phyloP scores from a whole-genome alignment of 1,140 invertebrate species.

The Drosophila ironensis region DNA sequence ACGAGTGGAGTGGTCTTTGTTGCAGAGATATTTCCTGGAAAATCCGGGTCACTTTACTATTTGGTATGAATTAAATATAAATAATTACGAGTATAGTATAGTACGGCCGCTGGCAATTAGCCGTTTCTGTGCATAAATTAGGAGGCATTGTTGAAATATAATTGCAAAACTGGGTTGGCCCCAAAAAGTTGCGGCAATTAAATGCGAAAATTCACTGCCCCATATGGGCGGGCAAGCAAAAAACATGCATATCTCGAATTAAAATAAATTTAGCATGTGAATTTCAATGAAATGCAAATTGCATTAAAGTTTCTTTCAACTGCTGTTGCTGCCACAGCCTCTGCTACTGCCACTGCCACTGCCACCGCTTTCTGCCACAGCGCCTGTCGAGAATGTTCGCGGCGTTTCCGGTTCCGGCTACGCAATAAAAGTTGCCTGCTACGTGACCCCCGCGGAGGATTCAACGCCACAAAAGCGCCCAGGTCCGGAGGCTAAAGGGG shows the following conservation, averaged over 20 bases:
- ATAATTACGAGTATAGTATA: too few relatives aligned
- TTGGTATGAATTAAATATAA: too few relatives aligned
- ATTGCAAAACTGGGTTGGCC: too few relatives aligned
- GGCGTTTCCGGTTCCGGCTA: constrained; percentile 60
- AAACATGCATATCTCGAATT: constrained; percentile 16
- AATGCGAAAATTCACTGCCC: constrained; percentile 16
- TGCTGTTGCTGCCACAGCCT: neutral
- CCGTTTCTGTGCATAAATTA: constrained; percentile 42
- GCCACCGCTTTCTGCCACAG: neutral
- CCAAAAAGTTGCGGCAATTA: constrained; percentile 23
- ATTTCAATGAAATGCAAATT: constrained; percentile 73
- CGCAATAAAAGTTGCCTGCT: constrained; percentile 63
- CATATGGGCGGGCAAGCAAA: neutral
- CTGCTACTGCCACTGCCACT: neutral
- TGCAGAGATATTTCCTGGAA: too few relatives aligned
- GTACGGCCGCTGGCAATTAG: too few relatives aligned
- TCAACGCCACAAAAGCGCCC: neutral
- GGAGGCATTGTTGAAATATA: too few relatives aligned
- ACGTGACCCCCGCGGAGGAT: constrained; percentile 44
- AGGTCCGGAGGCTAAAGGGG: neutral
- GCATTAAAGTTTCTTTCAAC: constrained; percentile 49
- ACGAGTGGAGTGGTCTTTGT: too few relatives aligned
- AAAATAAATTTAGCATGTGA: constrained; percentile 47
- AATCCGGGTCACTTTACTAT: too few relatives aligned
- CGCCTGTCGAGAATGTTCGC: constrained; percentile 32